These are phyloP conservation scores for Ricordea florida DNA, from an alignment of 92 coral and sea anemone species.

Conservation along the genomic window DNA sequence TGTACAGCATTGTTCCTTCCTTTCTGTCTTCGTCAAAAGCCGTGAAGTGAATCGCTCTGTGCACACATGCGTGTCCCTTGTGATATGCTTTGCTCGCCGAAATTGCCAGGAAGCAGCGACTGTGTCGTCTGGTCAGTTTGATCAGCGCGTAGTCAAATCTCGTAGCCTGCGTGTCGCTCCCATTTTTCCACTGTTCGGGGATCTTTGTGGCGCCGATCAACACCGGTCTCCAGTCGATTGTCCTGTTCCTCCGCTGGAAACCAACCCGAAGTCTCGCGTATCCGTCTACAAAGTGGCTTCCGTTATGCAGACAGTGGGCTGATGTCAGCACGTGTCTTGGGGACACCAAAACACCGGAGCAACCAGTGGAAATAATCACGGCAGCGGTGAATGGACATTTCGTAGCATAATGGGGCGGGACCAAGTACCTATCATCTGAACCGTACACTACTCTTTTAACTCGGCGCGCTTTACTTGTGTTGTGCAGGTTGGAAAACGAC, in stretches of 20 bases:
- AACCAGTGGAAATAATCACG: conserved; percentile 86
- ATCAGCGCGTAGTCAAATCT: conserved; percentile 86
- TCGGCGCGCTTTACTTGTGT: no score
- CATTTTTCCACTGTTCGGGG: conserved; percentile 85
- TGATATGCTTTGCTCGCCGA: conserved; percentile 68
- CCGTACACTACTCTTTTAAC: conserved; percentile 42
- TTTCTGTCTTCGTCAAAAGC: conserved; percentile 96
- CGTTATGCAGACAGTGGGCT: conserved; percentile 93
- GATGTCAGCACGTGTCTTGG: conserved; percentile 89
- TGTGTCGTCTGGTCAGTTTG: conserved; percentile 69
- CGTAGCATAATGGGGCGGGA: conserved; percentile 56
- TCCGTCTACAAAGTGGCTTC: conserved; percentile 79
- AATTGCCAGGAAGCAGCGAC: conserved; percentile 66
- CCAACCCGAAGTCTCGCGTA: conserved; percentile 74
- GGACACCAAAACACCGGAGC: conserved; percentile 86
- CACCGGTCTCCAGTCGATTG: conserved; percentile 55
- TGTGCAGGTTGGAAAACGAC: no score
- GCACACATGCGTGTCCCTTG: neutral
- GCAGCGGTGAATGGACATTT: conserved; percentile 83
- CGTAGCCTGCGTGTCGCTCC: conserved; percentile 76
- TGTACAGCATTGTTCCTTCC: conserved; percentile 79
- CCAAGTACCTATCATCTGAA: conserved; percentile 35
- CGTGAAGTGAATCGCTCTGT: conserved; percentile 75
- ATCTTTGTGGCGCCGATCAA: conserved; percentile 44
- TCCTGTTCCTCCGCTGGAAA: conserved; percentile 55